Evolutionary conservation across 23 tunicate genomes (phyloP).

Genomic region (Diplosoma virens): DNA sequence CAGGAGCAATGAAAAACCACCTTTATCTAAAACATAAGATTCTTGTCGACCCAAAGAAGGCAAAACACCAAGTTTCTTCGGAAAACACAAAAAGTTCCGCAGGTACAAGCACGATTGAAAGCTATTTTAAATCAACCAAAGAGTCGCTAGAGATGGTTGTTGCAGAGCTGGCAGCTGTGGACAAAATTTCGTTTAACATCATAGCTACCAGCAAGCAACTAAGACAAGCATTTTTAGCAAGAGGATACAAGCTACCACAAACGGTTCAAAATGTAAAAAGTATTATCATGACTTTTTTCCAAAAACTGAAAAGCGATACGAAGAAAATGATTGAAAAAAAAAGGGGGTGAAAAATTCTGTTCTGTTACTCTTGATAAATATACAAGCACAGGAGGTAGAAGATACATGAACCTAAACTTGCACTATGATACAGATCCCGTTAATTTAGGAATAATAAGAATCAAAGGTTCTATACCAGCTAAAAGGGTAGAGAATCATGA

Average conservation of each 20-base stretch:
- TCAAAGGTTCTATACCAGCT: conserved; percentile 52
- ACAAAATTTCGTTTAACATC: conserved; percentile 45
- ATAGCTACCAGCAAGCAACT: conserved; percentile 59
- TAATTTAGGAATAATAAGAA: conserved; percentile 50
- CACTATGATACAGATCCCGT: conserved; percentile 40
- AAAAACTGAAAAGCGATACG: conserved; percentile 43
- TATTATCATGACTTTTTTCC: conserved; percentile 49
- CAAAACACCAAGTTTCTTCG: too few relatives aligned
- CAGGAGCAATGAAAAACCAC: conserved; percentile 62
- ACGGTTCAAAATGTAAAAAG: conserved; percentile 44
- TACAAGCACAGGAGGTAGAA: conserved; percentile 39
- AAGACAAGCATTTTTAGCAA: conserved; percentile 50
- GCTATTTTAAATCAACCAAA: conserved; percentile 45
- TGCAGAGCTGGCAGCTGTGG: conserved; percentile 58
- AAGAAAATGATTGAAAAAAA: conserved; percentile 32
- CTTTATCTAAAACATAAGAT: conserved; percentile 49
- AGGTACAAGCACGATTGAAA: conserved; percentile 28
- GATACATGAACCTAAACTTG: conserved; percentile 52
- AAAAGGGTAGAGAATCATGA: conserved; percentile 32
- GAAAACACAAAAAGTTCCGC: too few relatives aligned
- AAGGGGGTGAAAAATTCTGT: conserved; percentile 38
- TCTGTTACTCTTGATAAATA: conserved; percentile 49
- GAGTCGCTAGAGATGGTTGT: conserved; percentile 53
- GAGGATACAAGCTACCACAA: conserved; percentile 63
- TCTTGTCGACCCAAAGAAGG: conserved; percentile 30